Evolutionary conservation across 2,113 vertebrate genomes (phyloP).

Genomic region (Cinclus cinclus): DNA sequence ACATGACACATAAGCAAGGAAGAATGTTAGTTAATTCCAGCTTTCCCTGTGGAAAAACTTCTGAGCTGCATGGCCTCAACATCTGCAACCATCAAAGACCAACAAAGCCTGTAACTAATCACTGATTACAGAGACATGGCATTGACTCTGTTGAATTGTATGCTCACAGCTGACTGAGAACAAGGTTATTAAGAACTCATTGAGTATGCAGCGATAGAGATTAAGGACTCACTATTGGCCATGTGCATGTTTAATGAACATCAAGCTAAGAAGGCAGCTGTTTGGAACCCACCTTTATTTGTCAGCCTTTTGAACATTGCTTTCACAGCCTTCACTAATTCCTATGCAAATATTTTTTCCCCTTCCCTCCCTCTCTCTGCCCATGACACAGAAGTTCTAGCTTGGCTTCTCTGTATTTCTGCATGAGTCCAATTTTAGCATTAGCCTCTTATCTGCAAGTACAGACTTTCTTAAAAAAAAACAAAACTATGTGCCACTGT

Average conservation of each 20-base stretch:
- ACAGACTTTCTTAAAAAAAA: neutral
- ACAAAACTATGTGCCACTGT: neutral
- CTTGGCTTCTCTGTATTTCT: neutral
- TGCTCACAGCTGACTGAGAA: neutral
- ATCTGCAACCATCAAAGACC: neutral
- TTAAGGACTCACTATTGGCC: neutral
- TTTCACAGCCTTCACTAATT: neutral
- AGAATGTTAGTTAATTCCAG: neutral
- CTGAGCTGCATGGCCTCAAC: neutral
- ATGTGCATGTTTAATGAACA: neutral
- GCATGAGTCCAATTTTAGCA: neutral
- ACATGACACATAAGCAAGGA: neutral
- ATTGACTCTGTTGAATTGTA: neutral
- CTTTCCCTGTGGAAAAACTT: neutral
- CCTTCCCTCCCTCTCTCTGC: neutral
- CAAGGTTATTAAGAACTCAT: neutral
- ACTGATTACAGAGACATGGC: neutral
- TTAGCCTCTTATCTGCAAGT: neutral
- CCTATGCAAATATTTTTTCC: accelerated
- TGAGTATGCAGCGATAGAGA: neutral
- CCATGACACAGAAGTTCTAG: neutral
- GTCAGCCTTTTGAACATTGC: neutral
- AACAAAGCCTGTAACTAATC: neutral
- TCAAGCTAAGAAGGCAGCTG: neutral
- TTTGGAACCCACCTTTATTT: neutral